Conservation (phyloP, 2,797 vertebrate genomes). For the Petrocephalus sullivani region DNA sequence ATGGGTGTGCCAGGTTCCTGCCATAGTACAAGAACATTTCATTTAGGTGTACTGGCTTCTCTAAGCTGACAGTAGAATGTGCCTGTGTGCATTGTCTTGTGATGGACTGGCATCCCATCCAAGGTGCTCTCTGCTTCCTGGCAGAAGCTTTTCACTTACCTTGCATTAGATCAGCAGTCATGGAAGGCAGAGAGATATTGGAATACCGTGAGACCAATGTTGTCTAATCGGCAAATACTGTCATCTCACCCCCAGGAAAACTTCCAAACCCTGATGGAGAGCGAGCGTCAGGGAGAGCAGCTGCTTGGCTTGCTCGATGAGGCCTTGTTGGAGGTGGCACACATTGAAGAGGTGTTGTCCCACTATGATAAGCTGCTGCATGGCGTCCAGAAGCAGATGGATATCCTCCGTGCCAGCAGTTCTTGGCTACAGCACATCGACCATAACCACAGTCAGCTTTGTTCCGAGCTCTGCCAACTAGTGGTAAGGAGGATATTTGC, state of each 20-base stretch:
- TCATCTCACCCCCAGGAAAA: conserved; percentile 33
- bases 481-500: conserved; percentile 25
- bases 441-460: conserved; percentile 35
- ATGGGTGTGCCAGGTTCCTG: not conserved
- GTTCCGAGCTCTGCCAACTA: conserved; percentile 42
- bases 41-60: not conserved
- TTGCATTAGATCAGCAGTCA: not conserved
- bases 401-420: conserved; percentile 30
- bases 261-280: conserved; percentile 35
- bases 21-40: not conserved
- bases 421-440: conserved; percentile 16
- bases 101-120: not conserved
- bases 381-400: conserved; percentile 43
- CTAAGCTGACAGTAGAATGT: not conserved
- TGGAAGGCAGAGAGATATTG: not conserved
- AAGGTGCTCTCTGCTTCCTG: not conserved
- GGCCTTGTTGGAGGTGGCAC: conserved; percentile 39
- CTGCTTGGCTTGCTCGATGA: conserved; percentile 31
- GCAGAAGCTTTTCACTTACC: not conserved
- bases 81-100: not conserved
- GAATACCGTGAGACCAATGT: not conserved
- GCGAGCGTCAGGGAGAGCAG: conserved; percentile 33
- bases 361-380: conserved; percentile 32
- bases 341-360: conserved; percentile 41
- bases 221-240: not conserved